Base-by-base conservation (phyloP, 2,888 invertebrate species). In the Ormyrus pomaceus region DNA sequence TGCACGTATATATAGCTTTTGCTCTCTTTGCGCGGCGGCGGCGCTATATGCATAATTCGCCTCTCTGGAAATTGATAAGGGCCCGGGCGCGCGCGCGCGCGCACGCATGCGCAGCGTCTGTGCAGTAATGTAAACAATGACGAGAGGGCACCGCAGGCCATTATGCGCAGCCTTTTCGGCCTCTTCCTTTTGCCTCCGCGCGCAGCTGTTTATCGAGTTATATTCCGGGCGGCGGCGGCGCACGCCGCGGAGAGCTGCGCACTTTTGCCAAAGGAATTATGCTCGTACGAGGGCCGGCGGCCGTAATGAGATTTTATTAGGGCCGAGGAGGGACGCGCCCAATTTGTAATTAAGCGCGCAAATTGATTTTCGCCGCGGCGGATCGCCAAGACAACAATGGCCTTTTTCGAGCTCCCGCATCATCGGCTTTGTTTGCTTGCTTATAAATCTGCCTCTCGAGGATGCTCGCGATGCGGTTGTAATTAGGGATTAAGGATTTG, bases 71-170 rank as follows among this genome's bases (percentile, higher is more conserved):
- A 69, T 77, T 80, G 73, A 80, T 80, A 80, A 80, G 76, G 70
- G 72, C 69, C 51, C 19, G 58, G 19, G 75, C 34, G 68, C 51
- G 55, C 46, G 34, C 19, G 51, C 48, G 46, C 48, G 19, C 48
- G 55, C 46, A 11, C 10, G 51, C 45, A 58, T 10, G 56, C 46
- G 81, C 19, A 19, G 19, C 19, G 19, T 19, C 19, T 19, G 19
- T 19, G 19, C 19, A 19, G 19, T 53, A 81, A 74, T 78, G 81
- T 78, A 81, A 81, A 81, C 78, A 81, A 78, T 81, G 78, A 75
- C 58, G 19, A 50, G 69, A n/a, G 13, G 58, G 59, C 61, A 73
- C 77, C 76, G 80, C 80, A 69, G 71, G 72, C 68, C 51, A 80
- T 80, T 77, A 77, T 62, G n/a, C 19, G 9, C 50, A 8, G 0